phyloP scores from a whole-genome alignment of 2,888 invertebrate genomes.

The Conomelus anceps region DNA sequence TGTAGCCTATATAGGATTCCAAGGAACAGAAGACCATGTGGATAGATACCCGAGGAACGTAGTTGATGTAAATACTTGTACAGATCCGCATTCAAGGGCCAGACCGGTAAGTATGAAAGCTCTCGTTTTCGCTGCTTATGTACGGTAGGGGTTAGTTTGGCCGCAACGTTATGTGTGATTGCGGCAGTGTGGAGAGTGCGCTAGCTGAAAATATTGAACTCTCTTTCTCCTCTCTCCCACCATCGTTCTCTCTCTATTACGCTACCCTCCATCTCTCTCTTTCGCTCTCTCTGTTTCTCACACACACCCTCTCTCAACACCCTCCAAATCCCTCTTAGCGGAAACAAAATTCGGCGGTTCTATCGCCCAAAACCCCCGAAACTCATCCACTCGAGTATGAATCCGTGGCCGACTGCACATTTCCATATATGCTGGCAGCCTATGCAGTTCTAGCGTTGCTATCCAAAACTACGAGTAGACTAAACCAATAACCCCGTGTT shows the following conservation, averaged over 20 bases:
- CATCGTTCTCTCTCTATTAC: conserved; percentile 32
- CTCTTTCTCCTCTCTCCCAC: conserved; percentile 31
- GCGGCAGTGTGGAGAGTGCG: too few relatives aligned
- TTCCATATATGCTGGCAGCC: not conserved
- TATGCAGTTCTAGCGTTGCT: not conserved
- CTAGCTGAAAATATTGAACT: not conserved
- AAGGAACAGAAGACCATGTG: not conserved
- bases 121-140: not conserved
- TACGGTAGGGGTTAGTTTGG: too few relatives aligned
- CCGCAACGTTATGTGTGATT: not conserved
- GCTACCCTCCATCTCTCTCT: conserved; percentile 10
- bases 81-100: not conserved
- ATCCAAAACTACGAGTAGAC: not conserved
- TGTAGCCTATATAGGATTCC: too few relatives aligned
- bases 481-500: not conserved
- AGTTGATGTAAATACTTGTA: not conserved
- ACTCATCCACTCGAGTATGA: not conserved
- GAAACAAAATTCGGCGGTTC: not conserved
- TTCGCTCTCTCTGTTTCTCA: conserved; percentile 18
- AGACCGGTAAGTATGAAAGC: not conserved
- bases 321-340: conserved; percentile 1
- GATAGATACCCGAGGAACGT: not conserved
- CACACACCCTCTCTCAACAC: not conserved
- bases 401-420: not conserved
- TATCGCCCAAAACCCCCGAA: not conserved